Percentiles rank a stretch among this genome's conserved stretches.
Evolutionary conservation across 1,140 invertebrate genomes (phyloP).

Genomic region (Dryas iulia): DNA sequence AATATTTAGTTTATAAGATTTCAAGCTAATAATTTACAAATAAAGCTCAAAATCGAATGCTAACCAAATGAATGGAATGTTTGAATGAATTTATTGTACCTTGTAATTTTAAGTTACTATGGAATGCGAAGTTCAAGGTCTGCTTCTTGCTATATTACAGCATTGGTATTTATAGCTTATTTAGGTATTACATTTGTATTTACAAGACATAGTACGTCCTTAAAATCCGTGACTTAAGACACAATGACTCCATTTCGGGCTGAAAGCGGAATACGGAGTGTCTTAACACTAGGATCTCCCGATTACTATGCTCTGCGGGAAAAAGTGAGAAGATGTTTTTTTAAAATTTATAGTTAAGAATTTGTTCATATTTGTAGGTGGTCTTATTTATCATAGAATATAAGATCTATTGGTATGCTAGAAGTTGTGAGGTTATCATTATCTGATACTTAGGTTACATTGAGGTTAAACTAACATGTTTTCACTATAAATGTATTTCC

Average conservation of each 20-base stretch:
- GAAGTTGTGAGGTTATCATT: background rate
- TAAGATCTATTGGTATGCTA: conserved; percentile 1
- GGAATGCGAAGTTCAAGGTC: conserved; percentile 25
- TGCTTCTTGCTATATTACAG: background rate
- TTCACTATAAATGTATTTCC: background rate
- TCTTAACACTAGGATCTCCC: no score
- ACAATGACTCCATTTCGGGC: no score
- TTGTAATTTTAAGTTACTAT: background rate
- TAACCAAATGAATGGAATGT: background rate
- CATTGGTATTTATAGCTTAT: no score
- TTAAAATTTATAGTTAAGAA: no score
- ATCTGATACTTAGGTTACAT: background rate
- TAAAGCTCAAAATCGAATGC: background rate
- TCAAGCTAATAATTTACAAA: background rate
- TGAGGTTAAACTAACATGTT: background rate
- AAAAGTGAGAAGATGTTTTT: no score
- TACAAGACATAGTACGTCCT: no score
- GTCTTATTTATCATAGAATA: background rate
- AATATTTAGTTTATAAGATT: background rate
- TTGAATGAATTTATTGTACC: conserved; percentile 2
- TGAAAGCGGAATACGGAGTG: no score
- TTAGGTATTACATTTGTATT: background rate
- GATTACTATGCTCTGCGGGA: no score
- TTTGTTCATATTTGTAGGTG: background rate
- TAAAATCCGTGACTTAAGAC: no score